Percentiles rank a stretch among this genome's conserved stretches.
These are phyloP conservation scores for Drosophila willistoni DNA, from an alignment of 1,140 invertebrate genomes.

Conservation along the genomic window DNA sequence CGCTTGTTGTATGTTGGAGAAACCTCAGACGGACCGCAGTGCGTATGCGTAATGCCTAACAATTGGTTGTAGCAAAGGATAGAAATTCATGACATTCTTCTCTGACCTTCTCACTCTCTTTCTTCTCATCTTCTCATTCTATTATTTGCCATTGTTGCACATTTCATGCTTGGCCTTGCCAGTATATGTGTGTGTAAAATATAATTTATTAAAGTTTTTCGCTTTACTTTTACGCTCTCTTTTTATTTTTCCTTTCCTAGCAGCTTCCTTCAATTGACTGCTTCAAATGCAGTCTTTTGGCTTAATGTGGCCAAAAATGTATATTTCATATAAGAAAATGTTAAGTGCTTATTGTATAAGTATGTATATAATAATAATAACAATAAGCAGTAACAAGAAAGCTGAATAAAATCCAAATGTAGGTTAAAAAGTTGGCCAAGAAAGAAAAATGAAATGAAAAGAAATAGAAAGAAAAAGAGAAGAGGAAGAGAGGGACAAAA, in stretches of 20 bases:
- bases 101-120: constrained; percentile 13
- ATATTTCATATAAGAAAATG: constrained; percentile 7
- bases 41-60: constrained; percentile 51
- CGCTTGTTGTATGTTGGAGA: constrained; percentile 13
- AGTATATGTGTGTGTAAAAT: constrained; percentile 25
- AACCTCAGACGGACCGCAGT: constrained; percentile 31
- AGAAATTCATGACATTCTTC: too few relatives aligned
- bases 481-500: not conserved
- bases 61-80: not conserved
- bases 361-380: constrained; percentile 8
- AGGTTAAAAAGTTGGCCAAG: constrained; percentile 58
- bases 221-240: not conserved
- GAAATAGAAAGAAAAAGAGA: not conserved
- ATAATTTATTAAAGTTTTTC: constrained; percentile 57
- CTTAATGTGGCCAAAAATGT: constrained; percentile 3
- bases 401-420: constrained; percentile 49
- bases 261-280: not conserved
- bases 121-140: constrained; percentile 13
- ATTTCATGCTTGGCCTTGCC: constrained; percentile 32
- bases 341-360: not conserved
- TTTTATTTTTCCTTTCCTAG: constrained; percentile 30
- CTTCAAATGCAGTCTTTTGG: not conserved
- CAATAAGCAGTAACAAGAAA: constrained; percentile 20
- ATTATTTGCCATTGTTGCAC: constrained; percentile 29
- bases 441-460: not conserved